Evolutionary conservation across 2,888 invertebrate genomes (phyloP).

Genomic region (Melanchra persicariae): DNA sequence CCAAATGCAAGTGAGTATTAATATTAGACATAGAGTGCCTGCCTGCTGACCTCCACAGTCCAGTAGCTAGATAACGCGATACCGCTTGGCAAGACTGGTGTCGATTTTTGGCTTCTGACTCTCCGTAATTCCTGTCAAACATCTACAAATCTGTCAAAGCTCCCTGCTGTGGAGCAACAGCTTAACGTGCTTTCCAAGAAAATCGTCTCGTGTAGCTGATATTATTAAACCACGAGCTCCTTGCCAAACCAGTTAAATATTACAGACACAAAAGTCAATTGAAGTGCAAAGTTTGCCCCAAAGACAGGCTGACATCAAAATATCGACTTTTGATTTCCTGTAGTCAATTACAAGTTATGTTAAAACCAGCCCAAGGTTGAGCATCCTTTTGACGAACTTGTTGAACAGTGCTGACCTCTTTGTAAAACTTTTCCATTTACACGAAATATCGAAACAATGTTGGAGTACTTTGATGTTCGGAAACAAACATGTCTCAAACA

Average conservation of each 20-base stretch:
- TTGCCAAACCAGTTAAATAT: slow-evolving; percentile 1
- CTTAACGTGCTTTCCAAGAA: too few species aligned
- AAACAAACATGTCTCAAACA: slow-evolving; percentile 4
- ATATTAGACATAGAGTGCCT: too few species aligned
- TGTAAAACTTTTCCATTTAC: slow-evolving; percentile 39
- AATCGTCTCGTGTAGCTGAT: too few species aligned
- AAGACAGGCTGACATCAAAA: slow-evolving; percentile 22
- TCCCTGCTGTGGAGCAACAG: too few species aligned
- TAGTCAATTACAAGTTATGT: slow-evolving; percentile 45
- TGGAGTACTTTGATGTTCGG: slow-evolving; percentile 19
- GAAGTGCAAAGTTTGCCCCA: slow-evolving; percentile 43
- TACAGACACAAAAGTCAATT: slow-evolving; percentile 19
- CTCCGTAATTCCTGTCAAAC: too few species aligned
- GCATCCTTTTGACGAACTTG: slow-evolving; percentile 20
- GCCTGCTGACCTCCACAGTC: too few species aligned
- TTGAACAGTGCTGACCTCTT: slow-evolving; percentile 22
- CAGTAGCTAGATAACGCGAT: too few species aligned
- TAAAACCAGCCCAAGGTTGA: slow-evolving; percentile 21
- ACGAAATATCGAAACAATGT: slow-evolving; percentile 31
- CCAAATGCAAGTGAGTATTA: too few species aligned
- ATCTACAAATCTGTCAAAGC: too few species aligned
- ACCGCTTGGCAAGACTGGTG: too few species aligned
- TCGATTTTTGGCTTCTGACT: too few species aligned
- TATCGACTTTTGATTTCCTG: slow-evolving; percentile 2
- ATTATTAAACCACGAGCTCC: too few species aligned